Evolutionary conservation across 2,888 invertebrate genomes (phyloP).

Genomic region (Campoplex nolae): DNA sequence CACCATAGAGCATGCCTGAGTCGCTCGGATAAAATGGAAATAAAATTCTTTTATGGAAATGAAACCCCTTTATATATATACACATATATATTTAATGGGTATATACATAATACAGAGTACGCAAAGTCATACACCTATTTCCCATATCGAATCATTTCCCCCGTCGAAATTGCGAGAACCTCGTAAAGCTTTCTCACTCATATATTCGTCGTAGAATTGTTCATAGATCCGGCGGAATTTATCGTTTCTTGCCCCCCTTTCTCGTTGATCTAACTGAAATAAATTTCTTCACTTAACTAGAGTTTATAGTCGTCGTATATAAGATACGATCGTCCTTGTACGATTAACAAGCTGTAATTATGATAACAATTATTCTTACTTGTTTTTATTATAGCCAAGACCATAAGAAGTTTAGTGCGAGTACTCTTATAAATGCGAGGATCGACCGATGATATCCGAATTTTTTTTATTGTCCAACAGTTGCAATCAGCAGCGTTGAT

Average conservation of each 20-base stretch:
- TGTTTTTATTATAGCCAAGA: neutral
- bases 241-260: constrained; percentile 30
- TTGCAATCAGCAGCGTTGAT: neutral
- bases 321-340: constrained; percentile 19
- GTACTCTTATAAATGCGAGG: neutral
- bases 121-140: constrained; percentile 68
- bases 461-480: constrained; percentile 12
- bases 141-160: constrained; percentile 69
- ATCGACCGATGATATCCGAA: neutral
- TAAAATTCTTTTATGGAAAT: constrained; percentile 80
- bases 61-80: constrained; percentile 44
- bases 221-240: constrained; percentile 14
- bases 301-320: constrained; percentile 40
- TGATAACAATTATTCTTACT: constrained; percentile 38
- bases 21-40: constrained; percentile 75
- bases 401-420: constrained; percentile 17
- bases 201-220: constrained; percentile 41
- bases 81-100: constrained; percentile 21
- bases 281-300: constrained; percentile 47
- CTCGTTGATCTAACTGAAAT: constrained; percentile 46
- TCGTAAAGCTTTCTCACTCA: constrained; percentile 55
- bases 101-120: constrained; percentile 54
- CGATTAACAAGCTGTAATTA: constrained; percentile 23
- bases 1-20: constrained; percentile 54
- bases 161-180: constrained; percentile 27